Conservation (phyloP, 1,140 invertebrate species). For the Thalassaphorura encarpata region DNA sequence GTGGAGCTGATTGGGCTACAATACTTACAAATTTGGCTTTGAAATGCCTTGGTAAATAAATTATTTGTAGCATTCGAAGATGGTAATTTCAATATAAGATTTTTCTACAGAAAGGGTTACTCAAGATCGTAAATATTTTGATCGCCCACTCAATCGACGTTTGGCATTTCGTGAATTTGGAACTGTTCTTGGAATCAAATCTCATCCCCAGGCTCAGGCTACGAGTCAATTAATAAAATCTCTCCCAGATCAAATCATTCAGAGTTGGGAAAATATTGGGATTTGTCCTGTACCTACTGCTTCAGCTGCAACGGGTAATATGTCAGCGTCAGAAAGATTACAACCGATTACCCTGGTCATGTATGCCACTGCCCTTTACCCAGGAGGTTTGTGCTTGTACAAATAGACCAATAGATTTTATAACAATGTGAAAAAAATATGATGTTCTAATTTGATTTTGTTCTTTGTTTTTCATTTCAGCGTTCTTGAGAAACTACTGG, state of each 20-base stretch:
- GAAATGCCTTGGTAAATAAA: not conserved
- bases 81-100: no score
- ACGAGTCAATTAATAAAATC: not conserved
- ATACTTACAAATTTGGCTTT: not conserved
- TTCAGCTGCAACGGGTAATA: not conserved
- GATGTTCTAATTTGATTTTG: no score
- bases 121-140: not conserved
- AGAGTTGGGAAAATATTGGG: not conserved
- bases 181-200: not conserved
- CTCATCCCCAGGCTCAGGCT: not conserved
- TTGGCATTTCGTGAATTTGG: conserved; percentile 4
- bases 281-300: not conserved
- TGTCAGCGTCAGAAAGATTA: not conserved
- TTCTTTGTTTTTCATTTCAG: no score
- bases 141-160: not conserved
- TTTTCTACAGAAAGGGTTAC: not conserved
- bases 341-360: not conserved
- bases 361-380: not conserved
- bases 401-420: no score
- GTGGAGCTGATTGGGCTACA: not conserved
- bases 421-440: no score
- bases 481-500: no score
- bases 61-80: no score
- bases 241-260: not conserved
- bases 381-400: no score